phyloP scores from a whole-genome alignment of 2,888 invertebrate genomes.

The Elegia similella region DNA sequence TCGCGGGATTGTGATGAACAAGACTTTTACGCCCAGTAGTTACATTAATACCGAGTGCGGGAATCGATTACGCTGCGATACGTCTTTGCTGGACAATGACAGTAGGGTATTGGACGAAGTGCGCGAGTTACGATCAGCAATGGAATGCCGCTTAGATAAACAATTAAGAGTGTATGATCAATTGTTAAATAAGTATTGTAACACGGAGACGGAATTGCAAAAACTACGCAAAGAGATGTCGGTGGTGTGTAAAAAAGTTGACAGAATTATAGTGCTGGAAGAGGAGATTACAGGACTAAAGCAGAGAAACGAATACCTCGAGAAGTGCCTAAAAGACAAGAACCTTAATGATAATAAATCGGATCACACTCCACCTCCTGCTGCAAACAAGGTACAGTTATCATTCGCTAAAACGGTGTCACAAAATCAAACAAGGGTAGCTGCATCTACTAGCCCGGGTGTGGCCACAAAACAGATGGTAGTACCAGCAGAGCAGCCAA shows the following conservation, averaged over 20 bases:
- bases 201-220: slow-evolving; percentile 41
- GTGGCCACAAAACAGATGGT: not conserved
- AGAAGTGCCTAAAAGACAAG: not conserved
- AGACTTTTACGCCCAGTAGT: no score
- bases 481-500: not conserved
- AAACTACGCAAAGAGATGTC: slow-evolving; percentile 87
- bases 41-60: no score
- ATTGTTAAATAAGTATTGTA: not conserved
- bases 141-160: not conserved
- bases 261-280: not conserved
- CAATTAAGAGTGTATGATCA: not conserved
- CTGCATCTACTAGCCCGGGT: not conserved
- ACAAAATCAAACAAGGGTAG: no score
- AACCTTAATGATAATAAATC: not conserved
- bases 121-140: not conserved
- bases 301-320: not conserved
- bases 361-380: not conserved
- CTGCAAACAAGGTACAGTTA: not conserved
- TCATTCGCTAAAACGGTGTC: not conserved
- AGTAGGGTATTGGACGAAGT: not conserved
- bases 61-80: no score
- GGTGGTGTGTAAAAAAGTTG: slow-evolving; percentile 81
- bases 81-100: no score
- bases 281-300: not conserved
- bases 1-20: no score